A percentile compares a stretch with the other conserved stretches of the same genome.
These are phyloP conservation scores for Meiosimyza decipiens DNA, from an alignment of 2,888 invertebrate genomes.

Conservation along the genomic window DNA sequence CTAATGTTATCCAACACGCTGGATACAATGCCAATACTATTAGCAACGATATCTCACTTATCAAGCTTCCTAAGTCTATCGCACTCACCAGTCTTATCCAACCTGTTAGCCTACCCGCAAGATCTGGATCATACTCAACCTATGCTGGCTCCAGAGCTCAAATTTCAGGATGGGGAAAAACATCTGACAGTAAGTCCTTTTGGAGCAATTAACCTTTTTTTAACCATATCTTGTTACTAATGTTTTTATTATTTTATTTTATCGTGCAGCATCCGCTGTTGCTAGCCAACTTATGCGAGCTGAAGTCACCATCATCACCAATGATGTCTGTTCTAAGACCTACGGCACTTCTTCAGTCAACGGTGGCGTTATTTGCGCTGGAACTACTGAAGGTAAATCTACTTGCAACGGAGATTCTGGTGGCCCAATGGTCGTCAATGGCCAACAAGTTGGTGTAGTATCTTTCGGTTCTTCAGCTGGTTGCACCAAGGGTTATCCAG, in stretches of 20 bases:
- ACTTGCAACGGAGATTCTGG: constrained; percentile 63
- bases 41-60: constrained; percentile 54
- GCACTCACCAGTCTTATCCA: constrained; percentile 22
- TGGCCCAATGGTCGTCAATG: constrained; percentile 54
- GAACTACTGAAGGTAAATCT: constrained; percentile 49
- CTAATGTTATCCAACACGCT: constrained; percentile 54
- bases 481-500: constrained; percentile 51
- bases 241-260: neutral
- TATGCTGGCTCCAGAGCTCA: constrained; percentile 48
- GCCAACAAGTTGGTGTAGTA: constrained; percentile 53
- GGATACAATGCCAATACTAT: constrained; percentile 52
- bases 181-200: constrained; percentile 22
- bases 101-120: constrained; percentile 46
- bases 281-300: constrained; percentile 55
- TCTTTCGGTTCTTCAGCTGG: constrained; percentile 52
- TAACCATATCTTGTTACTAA: neutral
- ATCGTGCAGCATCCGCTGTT: neutral
- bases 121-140: constrained; percentile 42
- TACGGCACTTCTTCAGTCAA: constrained; percentile 48
- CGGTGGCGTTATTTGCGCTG: constrained; percentile 53
- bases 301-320: constrained; percentile 60
- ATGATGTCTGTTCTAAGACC: constrained; percentile 53
- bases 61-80: constrained; percentile 53
- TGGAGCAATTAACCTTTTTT: too few relatives aligned
- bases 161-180: constrained; percentile 55